Percentiles rank a stretch among this genome's conserved stretches.
Evolutionary conservation across 2,113 vertebrate species (phyloP).

Genomic region (Ornithorhynchus anatinus): DNA sequence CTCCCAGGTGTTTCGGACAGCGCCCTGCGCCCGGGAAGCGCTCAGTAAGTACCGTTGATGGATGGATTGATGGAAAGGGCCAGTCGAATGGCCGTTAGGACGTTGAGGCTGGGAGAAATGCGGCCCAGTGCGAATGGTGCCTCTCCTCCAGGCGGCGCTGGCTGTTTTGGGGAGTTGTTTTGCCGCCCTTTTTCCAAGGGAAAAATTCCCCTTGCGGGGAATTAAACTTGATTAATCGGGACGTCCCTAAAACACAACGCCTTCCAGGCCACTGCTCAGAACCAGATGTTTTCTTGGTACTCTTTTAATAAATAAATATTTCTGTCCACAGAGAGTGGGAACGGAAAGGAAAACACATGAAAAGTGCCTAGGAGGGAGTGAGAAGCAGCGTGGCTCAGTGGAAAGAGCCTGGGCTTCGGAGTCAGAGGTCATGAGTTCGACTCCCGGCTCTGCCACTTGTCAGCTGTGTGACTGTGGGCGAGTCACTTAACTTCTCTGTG

Average conservation of each 20-base stretch:
- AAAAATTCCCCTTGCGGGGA: neutral
- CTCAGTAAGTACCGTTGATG: no score
- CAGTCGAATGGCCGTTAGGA: no score
- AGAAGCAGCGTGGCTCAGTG: no score
- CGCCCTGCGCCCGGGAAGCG: no score
- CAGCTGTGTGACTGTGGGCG: no score
- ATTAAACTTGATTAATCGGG: constrained; percentile 22
- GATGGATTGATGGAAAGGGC: no score
- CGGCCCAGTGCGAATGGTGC: neutral
- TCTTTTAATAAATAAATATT: constrained; percentile 44
- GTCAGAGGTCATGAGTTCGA: no score
- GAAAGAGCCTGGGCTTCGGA: no score
- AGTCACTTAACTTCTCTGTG: no score
- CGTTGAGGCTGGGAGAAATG: no score
- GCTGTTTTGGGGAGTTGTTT: neutral
- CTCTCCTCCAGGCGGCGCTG: constrained; percentile 57
- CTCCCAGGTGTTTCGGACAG: no score
- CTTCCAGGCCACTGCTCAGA: constrained; percentile 29
- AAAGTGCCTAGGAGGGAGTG: constrained; percentile 18
- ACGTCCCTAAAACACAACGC: neutral
- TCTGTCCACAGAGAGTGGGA: constrained; percentile 8
- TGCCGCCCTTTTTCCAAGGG: neutral
- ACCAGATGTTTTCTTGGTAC: constrained; percentile 38
- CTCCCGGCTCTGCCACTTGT: no score
- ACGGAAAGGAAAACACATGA: constrained; percentile 51